phyloP scores from a whole-genome alignment of 2,797 vertebrate genomes.

The Meda fulgida region DNA sequence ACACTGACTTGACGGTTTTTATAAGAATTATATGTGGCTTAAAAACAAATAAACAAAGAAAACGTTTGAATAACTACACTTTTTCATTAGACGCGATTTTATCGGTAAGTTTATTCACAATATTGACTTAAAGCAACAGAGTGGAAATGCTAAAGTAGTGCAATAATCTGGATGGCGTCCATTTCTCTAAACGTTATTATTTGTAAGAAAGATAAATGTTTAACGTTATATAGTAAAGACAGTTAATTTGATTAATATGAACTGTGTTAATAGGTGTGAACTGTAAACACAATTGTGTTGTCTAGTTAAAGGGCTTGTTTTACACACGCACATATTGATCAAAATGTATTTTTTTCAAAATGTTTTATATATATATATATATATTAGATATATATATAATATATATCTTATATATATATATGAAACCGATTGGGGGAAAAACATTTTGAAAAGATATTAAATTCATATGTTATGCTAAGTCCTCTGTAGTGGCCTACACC shows the following conservation, averaged over 20 bases:
- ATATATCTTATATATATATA: too few relatives aligned
- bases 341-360: not conserved
- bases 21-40: not conserved
- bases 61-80: not conserved
- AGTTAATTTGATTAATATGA: not conserved
- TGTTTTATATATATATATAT: too few relatives aligned
- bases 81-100: not conserved
- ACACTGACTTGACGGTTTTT: not conserved
- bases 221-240: not conserved
- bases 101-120: conserved; percentile 57
- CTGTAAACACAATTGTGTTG: not conserved
- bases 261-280: not conserved
- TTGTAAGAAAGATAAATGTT: not conserved
- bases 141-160: not conserved
- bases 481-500: too few relatives aligned
- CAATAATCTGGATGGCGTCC: not conserved
- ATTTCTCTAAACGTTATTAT: not conserved
- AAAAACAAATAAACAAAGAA: not conserved
- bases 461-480: too few relatives aligned
- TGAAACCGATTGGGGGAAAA: too few relatives aligned
- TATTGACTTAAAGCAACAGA: not conserved
- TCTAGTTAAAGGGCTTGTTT: not conserved
- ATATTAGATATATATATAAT: too few relatives aligned
- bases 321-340: not conserved
- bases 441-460: too few relatives aligned